Percentiles rank a stretch among this genome's conserved stretches.
phyloP scores from a whole-genome alignment of 2,888 invertebrate genomes.

The Koerneria pararmatus region DNA sequence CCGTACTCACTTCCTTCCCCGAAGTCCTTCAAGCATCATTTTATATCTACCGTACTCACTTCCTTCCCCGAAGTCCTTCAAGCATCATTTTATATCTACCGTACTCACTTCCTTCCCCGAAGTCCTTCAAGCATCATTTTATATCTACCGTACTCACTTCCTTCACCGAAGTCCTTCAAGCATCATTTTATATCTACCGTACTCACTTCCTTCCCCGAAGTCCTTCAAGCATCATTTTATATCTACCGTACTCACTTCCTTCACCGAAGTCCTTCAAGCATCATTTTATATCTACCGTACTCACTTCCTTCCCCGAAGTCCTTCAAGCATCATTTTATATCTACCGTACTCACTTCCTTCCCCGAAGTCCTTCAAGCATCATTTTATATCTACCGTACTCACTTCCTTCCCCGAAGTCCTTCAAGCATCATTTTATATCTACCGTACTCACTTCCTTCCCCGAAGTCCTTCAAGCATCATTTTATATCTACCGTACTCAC shows the following conservation, averaged over 20 bases:
- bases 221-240: neutral
- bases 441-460: neutral
- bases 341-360: conserved; percentile 20
- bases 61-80: neutral
- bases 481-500: neutral
- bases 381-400: too few species aligned
- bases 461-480: neutral
- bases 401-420: too few species aligned
- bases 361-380: too few species aligned
- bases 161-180: conserved; percentile 21
- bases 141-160: conserved; percentile 18
- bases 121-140: conserved; percentile 18
- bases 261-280: neutral
- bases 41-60: neutral
- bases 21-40: neutral
- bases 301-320: conserved; percentile 25
- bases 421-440: neutral
- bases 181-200: too few species aligned
- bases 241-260: neutral
- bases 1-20: too few species aligned
- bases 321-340: conserved; percentile 18
- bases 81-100: neutral
- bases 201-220: too few species aligned
- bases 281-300: neutral
- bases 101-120: conserved; percentile 25